Evolutionary conservation across 2,888 invertebrate genomes (phyloP), one percentile per base, ranked within the genome.

Genomic region (Agrotis exclamationis): DNA sequence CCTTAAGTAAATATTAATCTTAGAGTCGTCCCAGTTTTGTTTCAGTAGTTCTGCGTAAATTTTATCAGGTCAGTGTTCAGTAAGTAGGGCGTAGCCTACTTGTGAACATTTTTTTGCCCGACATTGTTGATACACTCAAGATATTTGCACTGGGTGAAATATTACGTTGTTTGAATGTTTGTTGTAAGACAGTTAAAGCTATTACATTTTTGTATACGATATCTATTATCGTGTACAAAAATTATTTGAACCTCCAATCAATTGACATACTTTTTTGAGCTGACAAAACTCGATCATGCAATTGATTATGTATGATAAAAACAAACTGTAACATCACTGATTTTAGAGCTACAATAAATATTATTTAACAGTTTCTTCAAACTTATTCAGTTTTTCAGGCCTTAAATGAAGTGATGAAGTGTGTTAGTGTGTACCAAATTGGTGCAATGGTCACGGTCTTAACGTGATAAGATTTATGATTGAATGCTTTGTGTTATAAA

Each of bases 11-110:
- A 85, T 86, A 74, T 84, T 76, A 65, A 79, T 81, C 76, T 80
- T 75, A 80, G 72, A 77, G 62, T 69, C 79, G 90, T 73, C 83
- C 89, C 85, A 88, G 87, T 88, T 91, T 87, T 84, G 75, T 83
- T 87, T 84, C 79, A 85, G 87, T 80, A 74, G 77, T 84, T 85
- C 84, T 77, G 83, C 79, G 82, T 87, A 83, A 84, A 87, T 86
- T 83, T 82, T 85, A 87, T 86, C 87, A 88, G 91, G 91, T 88
- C 91, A 90, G 87, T 91, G 90, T 84, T 86, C 90, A 85, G 80
- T 86, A 93, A 86, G 76, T 90, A 84, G 91, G 84, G 59, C 89
- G 81, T 81, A 86, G 71, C 85, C 89, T 88, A 90, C 87, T 87
- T 89, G 65, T 54, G 58, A 77, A 71, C 62, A 73, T 80, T 77